Conservation (phyloP, 2,797 vertebrate genomes). For the Lacerta viridis region DNA sequence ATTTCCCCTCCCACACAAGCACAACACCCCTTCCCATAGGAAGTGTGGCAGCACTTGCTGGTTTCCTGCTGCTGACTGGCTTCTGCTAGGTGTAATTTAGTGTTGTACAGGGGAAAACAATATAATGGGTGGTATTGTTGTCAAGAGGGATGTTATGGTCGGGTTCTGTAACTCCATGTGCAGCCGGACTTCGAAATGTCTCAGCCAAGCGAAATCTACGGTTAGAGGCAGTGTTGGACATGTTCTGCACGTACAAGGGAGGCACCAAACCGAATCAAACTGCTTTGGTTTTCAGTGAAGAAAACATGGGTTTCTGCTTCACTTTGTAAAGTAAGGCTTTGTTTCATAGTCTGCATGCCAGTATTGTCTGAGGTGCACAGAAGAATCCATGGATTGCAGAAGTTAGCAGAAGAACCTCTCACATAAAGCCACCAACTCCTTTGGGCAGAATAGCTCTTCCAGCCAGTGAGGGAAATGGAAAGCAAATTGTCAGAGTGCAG, state of each 20-base stretch:
- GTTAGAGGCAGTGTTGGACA: not conserved
- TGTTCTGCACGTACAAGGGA: not conserved
- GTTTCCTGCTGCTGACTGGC: not conserved
- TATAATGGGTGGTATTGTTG: slow-evolving; percentile 14
- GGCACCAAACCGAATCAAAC: not conserved
- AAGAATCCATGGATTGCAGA: not conserved
- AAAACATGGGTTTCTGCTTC: not conserved
- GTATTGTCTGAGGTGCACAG: not conserved
- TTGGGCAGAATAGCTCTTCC: not conserved
- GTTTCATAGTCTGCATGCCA: not conserved
- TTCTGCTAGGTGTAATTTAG: not conserved
- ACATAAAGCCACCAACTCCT: not conserved
- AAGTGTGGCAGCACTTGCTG: not conserved
- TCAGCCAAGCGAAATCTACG: not conserved
- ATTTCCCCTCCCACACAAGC: not conserved
- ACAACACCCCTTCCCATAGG: slow-evolving; percentile 25
- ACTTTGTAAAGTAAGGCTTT: not conserved
- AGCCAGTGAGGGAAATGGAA: not conserved
- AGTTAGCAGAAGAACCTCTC: not conserved
- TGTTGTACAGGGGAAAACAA: fast-evolving
- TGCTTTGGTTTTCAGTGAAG: not conserved
- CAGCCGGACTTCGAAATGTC: slow-evolving; percentile 50
- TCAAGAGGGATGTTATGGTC: slow-evolving; percentile 25
- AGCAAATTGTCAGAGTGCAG: not conserved
- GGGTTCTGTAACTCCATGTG: slow-evolving; percentile 34